Evolutionary conservation across 1,140 invertebrate species (phyloP).

Genomic region (Acyrthosiphon pisum): DNA sequence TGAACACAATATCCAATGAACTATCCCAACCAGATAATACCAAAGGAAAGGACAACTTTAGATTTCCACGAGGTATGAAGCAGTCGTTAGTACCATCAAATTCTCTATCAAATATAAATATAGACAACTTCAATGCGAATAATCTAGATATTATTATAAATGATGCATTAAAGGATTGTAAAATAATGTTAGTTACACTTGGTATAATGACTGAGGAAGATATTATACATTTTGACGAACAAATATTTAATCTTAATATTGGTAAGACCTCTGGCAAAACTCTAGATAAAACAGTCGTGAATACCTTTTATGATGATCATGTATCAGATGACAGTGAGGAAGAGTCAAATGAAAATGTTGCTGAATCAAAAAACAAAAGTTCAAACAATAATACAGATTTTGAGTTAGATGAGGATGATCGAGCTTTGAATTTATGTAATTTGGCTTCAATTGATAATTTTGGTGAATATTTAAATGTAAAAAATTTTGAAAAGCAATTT

Average conservation of each 20-base stretch:
- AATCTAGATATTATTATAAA: slow-evolving; percentile 3
- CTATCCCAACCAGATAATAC: too few relatives aligned
- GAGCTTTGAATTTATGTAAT: not conserved
- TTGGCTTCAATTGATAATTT: not conserved
- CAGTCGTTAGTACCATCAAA: not conserved
- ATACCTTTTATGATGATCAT: not conserved
- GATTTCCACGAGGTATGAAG: not conserved
- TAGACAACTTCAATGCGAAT: not conserved
- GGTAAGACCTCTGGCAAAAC: not conserved
- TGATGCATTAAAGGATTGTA: slow-evolving; percentile 3
- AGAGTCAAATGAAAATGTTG: not conserved
- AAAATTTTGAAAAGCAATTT: not conserved
- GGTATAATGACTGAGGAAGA: not conserved
- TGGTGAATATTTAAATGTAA: not conserved
- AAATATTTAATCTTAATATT: slow-evolving; percentile 20
- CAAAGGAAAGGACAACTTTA: not conserved
- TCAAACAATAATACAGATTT: too few relatives aligned
- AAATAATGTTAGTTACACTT: not conserved
- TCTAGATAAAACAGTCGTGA: too few relatives aligned
- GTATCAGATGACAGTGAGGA: not conserved
- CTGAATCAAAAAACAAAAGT: too few relatives aligned
- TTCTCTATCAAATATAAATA: not conserved
- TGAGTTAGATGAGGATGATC: not conserved
- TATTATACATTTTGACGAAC: not conserved
- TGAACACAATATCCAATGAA: too few relatives aligned